Evolutionary conservation across 2,797 vertebrate genomes (phyloP).

Genomic region (Acropternis orthonyx): DNA sequence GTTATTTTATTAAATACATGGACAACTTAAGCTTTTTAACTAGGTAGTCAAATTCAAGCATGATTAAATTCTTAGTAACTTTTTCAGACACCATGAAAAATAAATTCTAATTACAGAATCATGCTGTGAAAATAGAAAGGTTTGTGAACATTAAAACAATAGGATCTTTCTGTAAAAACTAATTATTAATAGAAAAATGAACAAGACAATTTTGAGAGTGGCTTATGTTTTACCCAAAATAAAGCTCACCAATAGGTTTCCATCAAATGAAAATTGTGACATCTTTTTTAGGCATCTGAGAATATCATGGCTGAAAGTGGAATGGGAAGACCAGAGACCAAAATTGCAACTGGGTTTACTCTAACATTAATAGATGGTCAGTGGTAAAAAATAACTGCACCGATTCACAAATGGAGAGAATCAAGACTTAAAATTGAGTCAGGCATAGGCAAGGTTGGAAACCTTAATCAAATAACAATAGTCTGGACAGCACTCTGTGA

Average conservation of each 20-base stretch:
- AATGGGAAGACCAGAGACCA: background rate
- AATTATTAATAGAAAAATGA: background rate
- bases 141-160: background rate
- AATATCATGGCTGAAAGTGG: background rate
- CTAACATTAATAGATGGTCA: background rate
- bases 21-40: background rate
- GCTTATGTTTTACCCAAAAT: background rate
- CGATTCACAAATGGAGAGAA: rapidly evolving
- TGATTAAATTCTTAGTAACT: background rate
- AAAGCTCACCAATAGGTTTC: background rate
- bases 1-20: background rate
- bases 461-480: background rate
- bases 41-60: background rate
- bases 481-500: rapidly evolving
- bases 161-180: background rate
- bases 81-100: background rate
- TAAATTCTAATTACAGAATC: background rate
- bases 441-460: background rate
- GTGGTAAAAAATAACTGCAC: background rate
- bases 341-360: rapidly evolving
- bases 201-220: background rate
- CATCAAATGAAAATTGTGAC: background rate
- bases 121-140: background rate
- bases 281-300: background rate
- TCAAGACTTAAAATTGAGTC: background rate